Base-by-base conservation (phyloP, 1,140 invertebrate genomes). In the Lepidostoma basale region DNA sequence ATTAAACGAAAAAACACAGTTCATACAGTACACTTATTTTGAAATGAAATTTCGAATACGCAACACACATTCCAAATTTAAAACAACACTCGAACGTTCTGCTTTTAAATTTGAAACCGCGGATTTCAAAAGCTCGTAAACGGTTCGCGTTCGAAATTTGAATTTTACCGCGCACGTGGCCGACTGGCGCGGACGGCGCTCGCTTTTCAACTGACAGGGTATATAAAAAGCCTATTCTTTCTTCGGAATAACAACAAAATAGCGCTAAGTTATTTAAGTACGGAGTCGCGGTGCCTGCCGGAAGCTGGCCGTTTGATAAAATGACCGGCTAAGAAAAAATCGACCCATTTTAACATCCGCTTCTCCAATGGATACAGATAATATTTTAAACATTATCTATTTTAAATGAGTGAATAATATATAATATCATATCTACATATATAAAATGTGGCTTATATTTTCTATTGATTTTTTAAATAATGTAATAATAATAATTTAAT, bases 151-250 rank as follows among this genome's bases (percentile, higher is more conserved):
- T 26, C n/a, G 25, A 23, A 49, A 20, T 33, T 33, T 23, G 9
- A n/a, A 49, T 8, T 33, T 1, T 22, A 20, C 8, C 40, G 23
- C 28, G 28, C 62, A 36, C 62, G 62, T 64, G 59, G n/a, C 56
- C 36, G 67, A 60, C 68, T 67, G 39, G 33, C 66, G 44, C 66
- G 62, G 23, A 44, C 63, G 62, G 66, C 67, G 67, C 45, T 58
- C 70, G 66, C 60, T 52, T 66, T 62, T 16, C 54, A 72, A 72
- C 70, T 72, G 70, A 72, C 70, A 68, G 64, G 54, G 65, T 69
- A 68, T 59, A 72, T 66, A 72, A 72, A 68, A 68, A 68, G 68
- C 65, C 69, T 71, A 71, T 67, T 63, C 69, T 72, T 62, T 62
- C 67, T 45, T 36, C 56, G 44, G 62, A 56, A 72, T 72, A 72